These are phyloP conservation scores for Meloidogyne exigua DNA, from an alignment of 1,140 invertebrate species.

Conservation along the genomic window DNA sequence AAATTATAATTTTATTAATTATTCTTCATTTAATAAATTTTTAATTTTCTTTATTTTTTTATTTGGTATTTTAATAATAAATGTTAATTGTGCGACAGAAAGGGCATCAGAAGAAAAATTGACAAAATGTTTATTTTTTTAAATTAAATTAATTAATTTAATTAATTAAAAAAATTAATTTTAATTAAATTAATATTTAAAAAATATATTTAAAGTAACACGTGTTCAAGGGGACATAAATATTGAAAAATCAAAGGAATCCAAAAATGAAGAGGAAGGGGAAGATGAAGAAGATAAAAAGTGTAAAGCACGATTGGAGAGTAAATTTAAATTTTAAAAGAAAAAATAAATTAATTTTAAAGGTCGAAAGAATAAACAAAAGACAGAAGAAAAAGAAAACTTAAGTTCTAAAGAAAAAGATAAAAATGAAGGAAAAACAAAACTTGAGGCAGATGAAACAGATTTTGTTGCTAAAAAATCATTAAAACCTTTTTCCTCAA, in stretches of 20 bases:
- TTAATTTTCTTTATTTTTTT: not conserved
- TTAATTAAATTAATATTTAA: not conserved
- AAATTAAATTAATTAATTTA: not conserved
- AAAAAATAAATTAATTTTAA: not conserved
- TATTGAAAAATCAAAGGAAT: conserved; percentile 10
- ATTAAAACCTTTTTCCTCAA: not conserved
- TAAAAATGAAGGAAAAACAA: not conserved
- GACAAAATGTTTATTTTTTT: not conserved
- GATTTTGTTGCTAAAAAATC: not conserved
- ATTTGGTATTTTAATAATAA: not conserved
- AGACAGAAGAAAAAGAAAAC: not conserved
- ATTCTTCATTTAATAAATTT: not conserved
- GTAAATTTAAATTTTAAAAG: not conserved
- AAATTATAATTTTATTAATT: not conserved
- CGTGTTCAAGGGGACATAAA: not conserved
- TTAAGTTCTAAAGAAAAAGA: not conserved
- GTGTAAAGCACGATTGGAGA: not conserved
- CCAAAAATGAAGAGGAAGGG: not conserved
- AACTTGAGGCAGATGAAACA: not conserved
- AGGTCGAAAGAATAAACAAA: not conserved
- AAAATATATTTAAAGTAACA: not conserved
- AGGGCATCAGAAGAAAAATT: not conserved
- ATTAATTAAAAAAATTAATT: not conserved
- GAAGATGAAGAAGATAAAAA: conserved; percentile 8
- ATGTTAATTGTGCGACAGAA: not conserved